Conservation (phyloP, 2,888 invertebrate species). For the Melipona beecheii region DNA sequence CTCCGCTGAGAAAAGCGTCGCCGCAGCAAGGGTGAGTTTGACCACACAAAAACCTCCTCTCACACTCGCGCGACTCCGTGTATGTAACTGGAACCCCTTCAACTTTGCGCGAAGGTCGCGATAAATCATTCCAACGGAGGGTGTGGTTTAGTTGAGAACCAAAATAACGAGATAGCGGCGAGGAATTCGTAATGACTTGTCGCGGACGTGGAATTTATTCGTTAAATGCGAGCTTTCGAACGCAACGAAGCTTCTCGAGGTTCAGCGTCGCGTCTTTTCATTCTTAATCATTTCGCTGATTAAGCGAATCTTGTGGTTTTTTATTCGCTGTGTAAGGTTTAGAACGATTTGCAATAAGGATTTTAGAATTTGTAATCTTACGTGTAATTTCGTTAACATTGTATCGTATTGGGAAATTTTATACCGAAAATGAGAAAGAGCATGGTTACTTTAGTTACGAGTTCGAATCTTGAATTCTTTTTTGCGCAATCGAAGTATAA, state of each 20-base stretch:
- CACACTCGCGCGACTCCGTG: not conserved
- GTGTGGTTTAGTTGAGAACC: rapidly evolving
- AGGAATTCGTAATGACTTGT: not conserved
- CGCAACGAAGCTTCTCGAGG: not conserved
- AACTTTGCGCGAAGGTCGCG: not conserved
- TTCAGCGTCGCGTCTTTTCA: not conserved
- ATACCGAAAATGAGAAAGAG: too few species aligned
- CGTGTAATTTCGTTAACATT: too few species aligned
- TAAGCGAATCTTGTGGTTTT: too few species aligned
- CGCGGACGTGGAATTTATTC: not conserved
- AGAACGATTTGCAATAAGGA: too few species aligned
- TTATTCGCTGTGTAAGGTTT: too few species aligned
- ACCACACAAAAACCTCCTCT: not conserved
- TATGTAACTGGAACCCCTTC: not conserved
- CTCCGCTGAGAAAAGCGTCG: conserved; percentile 93
- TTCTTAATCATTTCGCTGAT: too few species aligned
- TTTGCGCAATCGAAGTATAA: too few species aligned
- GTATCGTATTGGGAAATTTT: too few species aligned
- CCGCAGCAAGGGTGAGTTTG: conserved; percentile 90
- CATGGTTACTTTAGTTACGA: too few species aligned
- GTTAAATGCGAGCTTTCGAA: not conserved
- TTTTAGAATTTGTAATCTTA: too few species aligned
- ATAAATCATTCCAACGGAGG: not conserved
- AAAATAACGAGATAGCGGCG: not conserved
- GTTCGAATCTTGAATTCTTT: too few species aligned